A percentile compares a stretch with the other conserved stretches of the same genome.
Conservation (phyloP, 30 jellyfish, hydroid and myxozoan species). For the Aurelia coerulea region DNA sequence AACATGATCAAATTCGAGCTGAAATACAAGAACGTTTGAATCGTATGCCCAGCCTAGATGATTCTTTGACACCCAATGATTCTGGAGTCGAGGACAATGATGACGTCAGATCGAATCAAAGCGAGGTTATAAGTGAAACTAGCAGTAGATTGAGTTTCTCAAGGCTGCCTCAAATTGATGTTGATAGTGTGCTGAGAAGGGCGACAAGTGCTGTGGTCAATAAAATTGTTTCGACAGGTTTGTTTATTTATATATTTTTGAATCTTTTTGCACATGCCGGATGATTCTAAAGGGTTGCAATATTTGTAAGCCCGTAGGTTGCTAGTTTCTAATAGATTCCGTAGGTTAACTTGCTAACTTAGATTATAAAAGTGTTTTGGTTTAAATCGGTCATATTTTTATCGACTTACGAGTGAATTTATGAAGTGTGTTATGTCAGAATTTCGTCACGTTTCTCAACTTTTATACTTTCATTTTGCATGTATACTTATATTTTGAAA, state of each 20-base stretch:
- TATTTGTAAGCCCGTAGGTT: too few species aligned
- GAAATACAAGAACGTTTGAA: conserved; percentile 76
- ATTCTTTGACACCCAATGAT: conserved; percentile 53
- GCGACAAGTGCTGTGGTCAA: conserved; percentile 79
- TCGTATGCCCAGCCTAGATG: conserved; percentile 34
- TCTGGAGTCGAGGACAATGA: conserved; percentile 84
- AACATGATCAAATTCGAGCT: conserved; percentile 73
- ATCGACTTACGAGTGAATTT: too few species aligned
- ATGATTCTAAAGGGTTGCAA: too few species aligned
- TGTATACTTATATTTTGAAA: too few species aligned
- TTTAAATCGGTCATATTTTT: too few species aligned
- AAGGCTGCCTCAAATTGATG: conserved; percentile 71
- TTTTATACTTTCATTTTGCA: too few species aligned
- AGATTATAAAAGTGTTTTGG: too few species aligned
- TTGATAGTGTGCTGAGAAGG: conserved; percentile 78
- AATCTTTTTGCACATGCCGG: too few species aligned
- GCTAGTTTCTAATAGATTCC: too few species aligned
- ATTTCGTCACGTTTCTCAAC: too few species aligned
- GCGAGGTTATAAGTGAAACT: conserved; percentile 75
- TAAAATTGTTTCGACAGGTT: conserved; percentile 75
- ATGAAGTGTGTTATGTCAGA: too few species aligned
- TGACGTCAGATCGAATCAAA: conserved; percentile 66
- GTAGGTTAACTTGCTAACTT: too few species aligned
- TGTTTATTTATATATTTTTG: neutral
- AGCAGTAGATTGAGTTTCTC: conserved; percentile 74